Base-by-base conservation (phyloP, 2,113 vertebrate genomes). In the Uria lomvia region DNA sequence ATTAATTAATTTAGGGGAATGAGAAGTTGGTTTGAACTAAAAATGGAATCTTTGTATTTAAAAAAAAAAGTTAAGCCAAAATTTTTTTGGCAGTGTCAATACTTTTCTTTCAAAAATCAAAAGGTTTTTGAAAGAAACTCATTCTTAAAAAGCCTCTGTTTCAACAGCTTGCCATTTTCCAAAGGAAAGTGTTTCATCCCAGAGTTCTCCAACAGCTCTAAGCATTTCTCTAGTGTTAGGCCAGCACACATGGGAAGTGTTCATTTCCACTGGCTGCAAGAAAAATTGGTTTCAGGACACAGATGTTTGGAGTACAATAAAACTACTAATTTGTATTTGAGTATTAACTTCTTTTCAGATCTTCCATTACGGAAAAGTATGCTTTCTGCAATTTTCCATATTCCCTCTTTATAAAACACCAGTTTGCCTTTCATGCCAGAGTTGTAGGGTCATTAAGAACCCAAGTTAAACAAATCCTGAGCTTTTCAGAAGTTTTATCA, bases 171-270 rank as follows among this genome's bases (percentile, higher is more conserved):
- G 72, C 75, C 88, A 75, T 96, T 96, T 97, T 97, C 96, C 91
- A 65, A 89, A 95, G 96, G 95, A 95, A 96, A 96, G 60, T 68
- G 78, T 88, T 97, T 91, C 56, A 94, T 92, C 83, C 59, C n/a
- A 52, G 62, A 26, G 6, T 56, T 90, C 60, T 94, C 79, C 80
- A 92, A 84, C 34, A 88, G 56, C 24, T 83, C 94, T 87, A 72
- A 94, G 82, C 70, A 89, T 96, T 96, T 95, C 92, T 97, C 91
- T 95, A 92, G 94, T 94, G 86, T 94, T 72, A 86, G 95, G 83
- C 96, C 95, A 97, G 88, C 94, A 94, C 97, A 97, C 70, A 81
- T 95, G 95, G 95, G 96, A 96, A 95, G 80, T 82, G 91, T 94
- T 92, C 94, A 73, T 96, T 97, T 96, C 91, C 73, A 94, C 79